phyloP scores from a whole-genome alignment of 2,797 vertebrate genomes.

The Nyctalus aviator region DNA sequence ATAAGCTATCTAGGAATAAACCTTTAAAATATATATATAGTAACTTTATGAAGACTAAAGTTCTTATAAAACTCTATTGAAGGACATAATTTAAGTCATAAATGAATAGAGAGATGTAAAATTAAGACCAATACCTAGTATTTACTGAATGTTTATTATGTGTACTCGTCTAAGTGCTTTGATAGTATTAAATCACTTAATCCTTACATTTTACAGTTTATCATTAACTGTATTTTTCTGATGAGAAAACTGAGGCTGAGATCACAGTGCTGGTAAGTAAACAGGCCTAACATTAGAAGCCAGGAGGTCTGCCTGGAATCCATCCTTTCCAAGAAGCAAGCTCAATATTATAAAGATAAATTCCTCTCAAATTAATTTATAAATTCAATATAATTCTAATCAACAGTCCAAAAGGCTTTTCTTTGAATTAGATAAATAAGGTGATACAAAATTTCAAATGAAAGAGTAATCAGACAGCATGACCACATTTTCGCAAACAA shows the following conservation, averaged over 20 bases:
- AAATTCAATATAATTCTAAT: conserved; percentile 30
- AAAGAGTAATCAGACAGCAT: not conserved
- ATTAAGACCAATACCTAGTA: too few relatives aligned
- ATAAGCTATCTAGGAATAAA: not conserved
- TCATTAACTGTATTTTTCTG: not conserved
- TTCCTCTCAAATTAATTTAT: not conserved
- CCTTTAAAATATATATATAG: not conserved
- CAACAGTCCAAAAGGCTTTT: not conserved
- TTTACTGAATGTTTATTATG: too few relatives aligned
- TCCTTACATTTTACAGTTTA: not conserved
- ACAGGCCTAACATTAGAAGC: conserved; percentile 5
- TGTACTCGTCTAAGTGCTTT: not conserved
- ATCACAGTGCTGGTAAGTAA: not conserved
- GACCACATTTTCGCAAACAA: conserved; percentile 19
- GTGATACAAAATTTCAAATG: not conserved
- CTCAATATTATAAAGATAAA: conserved; percentile 4
- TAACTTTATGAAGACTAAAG: too few relatives aligned
- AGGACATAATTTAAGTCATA: too few relatives aligned
- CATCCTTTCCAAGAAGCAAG: not conserved
- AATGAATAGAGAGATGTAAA: too few relatives aligned
- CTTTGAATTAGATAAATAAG: conserved; percentile 32
- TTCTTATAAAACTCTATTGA: too few relatives aligned
- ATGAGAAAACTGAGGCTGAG: too few relatives aligned
- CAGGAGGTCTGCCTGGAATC: not conserved
- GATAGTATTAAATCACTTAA: conserved; percentile 35